Base-by-base conservation (phyloP, 2,888 invertebrate genomes). In the Eucriotettix oculatus region DNA sequence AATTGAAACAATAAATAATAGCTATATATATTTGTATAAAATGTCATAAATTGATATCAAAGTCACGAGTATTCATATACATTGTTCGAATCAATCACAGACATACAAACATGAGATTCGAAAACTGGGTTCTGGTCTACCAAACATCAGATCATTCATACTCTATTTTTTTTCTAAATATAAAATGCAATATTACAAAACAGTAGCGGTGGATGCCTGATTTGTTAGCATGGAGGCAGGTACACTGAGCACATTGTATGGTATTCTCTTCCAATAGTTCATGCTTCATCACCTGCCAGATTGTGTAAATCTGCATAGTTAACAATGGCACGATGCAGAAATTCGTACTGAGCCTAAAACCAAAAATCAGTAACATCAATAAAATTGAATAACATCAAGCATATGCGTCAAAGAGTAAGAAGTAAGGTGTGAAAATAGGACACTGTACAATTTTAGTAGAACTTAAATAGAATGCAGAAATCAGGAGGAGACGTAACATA, bases 271-370 rank as follows among this genome's bases (percentile, higher is more conserved):
- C 12, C 10, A 17, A 42, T 41, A 16, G 11, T 29, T 54, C 53
- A 61, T 42, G 61, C 59, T 44, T 55, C 58, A 41, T 61, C 61
- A 16, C 58, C 60, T 59, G 83, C 79, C 65, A 90, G 76, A 74
- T 87, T 87, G 76, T 90, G 90, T 67, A 91, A 81, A 74, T 91
- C 90, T 65, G 89, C 86, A 72, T 91, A 91, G 77, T 90, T 90
- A 66, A 90, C 81, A 74, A 92, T 87, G 73, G 90, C 91, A 77
- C 91, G 87, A 78, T 93, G 89, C 69, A 93, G 80, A 78, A 92
- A 92, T 80, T 92, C 91, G 76, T 92, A 93, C 77, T 92, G 92
- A 74, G 87, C 84, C 91, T 92, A 78, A 42, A 79, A 79, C 63
- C 57, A 60, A 48, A 54, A 16, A 14, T 54, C 54, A n/a, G 16